Evolutionary conservation across 2,797 vertebrate genomes (phyloP).

Genomic region (Ambastaia sidthimunki): DNA sequence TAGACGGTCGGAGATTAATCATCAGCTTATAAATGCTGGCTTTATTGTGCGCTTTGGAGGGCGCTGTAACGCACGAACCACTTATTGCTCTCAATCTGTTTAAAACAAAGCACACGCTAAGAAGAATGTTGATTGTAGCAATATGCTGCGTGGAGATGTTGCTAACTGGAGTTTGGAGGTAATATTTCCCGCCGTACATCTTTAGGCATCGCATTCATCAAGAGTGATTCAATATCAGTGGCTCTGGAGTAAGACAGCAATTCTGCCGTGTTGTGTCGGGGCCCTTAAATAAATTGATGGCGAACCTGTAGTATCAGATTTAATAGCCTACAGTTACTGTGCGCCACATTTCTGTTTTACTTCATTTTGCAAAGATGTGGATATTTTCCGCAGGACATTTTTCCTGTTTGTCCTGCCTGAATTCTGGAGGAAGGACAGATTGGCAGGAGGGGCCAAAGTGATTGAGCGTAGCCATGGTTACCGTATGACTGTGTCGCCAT

Average conservation of each 20-base stretch:
- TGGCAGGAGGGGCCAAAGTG: constrained; percentile 66
- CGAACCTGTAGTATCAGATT: constrained; percentile 13
- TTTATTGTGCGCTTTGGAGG: background rate
- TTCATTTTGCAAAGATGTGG: background rate
- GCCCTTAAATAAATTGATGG: constrained; percentile 26
- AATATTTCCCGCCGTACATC: constrained; percentile 34
- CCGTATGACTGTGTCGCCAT: constrained; percentile 60
- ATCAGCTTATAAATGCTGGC: background rate
- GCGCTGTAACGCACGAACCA: background rate
- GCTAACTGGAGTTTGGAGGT: constrained; percentile 12
- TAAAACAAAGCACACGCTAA: background rate
- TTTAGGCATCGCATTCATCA: constrained; percentile 38
- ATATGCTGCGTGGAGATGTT: background rate
- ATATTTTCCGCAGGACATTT: background rate
- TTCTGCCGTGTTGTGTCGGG: constrained; percentile 1
- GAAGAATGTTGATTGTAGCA: background rate
- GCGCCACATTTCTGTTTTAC: constrained; percentile 5
- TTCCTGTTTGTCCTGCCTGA: background rate
- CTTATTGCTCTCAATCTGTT: background rate
- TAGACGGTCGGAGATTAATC: background rate
- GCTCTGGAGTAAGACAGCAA: constrained; percentile 19
- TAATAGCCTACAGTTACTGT: constrained; percentile 7
- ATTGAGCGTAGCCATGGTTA: constrained; percentile 54
- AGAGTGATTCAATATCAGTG: constrained; percentile 31
- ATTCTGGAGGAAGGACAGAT: constrained; percentile 61